phyloP scores from a whole-genome alignment of 1,140 invertebrate species.

The Zaprionus ghesquierei region DNA sequence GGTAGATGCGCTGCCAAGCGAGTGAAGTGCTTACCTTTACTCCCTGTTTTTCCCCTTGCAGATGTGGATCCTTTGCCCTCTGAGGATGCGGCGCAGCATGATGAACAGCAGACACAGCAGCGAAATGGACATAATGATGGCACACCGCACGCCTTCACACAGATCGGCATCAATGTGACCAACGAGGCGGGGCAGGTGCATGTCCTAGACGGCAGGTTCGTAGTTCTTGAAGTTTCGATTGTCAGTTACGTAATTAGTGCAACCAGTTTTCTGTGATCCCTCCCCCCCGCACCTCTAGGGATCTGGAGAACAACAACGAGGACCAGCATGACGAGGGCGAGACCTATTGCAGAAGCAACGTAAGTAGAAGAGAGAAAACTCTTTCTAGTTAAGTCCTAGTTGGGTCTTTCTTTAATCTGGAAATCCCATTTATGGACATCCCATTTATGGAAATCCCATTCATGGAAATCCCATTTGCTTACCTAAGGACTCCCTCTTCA shows the following conservation, averaged over 20 bases:
- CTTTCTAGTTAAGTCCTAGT: not conserved
- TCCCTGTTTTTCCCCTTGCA: not conserved
- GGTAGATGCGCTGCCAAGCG: conserved; percentile 21
- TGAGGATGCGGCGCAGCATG: conserved; percentile 46
- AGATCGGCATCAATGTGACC: conserved; percentile 81
- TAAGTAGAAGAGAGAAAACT: conserved; percentile 1
- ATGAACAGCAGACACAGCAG: conserved; percentile 11
- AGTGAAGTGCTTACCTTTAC: not conserved
- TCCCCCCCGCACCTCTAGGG: conserved; percentile 63
- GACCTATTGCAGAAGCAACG: conserved; percentile 54
- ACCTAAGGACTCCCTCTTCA: no score
- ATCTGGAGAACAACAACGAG: conserved; percentile 79
- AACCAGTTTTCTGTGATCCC: conserved; percentile 78
- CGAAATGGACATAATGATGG: conserved; percentile 59
- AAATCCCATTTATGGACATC: not conserved
- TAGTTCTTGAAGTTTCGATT: conserved; percentile 64
- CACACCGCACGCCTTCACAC: conserved; percentile 60
- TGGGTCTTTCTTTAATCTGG: not conserved
- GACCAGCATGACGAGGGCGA: conserved; percentile 76
- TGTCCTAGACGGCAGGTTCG: conserved; percentile 76
- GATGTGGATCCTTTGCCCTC: conserved; percentile 68
- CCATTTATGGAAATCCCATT: not conserved
- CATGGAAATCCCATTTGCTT: not conserved
- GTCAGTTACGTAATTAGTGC: conserved; percentile 79
- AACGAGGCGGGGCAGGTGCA: conserved; percentile 79